Percentiles rank a stretch among this genome's conserved stretches.
Conservation (phyloP, 2,888 invertebrate species). For the Drosophila rellima region DNA sequence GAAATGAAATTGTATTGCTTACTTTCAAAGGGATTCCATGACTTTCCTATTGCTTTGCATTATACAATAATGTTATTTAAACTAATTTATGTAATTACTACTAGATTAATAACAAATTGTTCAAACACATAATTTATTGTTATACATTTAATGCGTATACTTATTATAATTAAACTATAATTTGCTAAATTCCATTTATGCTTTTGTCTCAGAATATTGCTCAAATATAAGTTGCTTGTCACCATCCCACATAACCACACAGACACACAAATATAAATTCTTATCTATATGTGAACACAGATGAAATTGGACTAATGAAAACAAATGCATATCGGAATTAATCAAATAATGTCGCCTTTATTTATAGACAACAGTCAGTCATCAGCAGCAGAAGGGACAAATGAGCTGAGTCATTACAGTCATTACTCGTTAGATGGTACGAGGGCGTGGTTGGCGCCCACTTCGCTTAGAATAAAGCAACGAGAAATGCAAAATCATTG, state of each 20-base stretch:
- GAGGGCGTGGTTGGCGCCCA: conserved; percentile 35
- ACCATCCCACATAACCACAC: conserved; percentile 1
- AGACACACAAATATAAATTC: background rate
- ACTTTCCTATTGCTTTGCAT: background rate
- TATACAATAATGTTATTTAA: background rate
- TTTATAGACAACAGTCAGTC: conserved; percentile 62
- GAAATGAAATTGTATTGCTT: background rate
- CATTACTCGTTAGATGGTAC: conserved; percentile 26
- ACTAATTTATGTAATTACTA: background rate
- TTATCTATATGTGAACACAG: conserved; percentile 3
- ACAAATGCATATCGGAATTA: conserved; percentile 79
- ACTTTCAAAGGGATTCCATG: background rate
- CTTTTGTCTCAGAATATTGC: conserved; percentile 16
- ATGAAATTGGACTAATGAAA: conserved; percentile 77
- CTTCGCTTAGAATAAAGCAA: conserved; percentile 31
- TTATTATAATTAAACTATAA: conserved; percentile 2
- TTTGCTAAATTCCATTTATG: background rate
- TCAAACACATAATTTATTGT: conserved; percentile 4
- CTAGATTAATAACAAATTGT: background rate
- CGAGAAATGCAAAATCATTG: conserved; percentile 54
- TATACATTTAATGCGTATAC: background rate
- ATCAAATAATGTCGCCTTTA: conserved; percentile 72
- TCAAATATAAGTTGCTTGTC: conserved; percentile 36
- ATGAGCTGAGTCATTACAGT: conserved; percentile 59
- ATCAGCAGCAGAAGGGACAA: conserved; percentile 41